Evolutionary conservation across 2,797 vertebrate genomes (phyloP).

Genomic region (Sebastes nivosus): DNA sequence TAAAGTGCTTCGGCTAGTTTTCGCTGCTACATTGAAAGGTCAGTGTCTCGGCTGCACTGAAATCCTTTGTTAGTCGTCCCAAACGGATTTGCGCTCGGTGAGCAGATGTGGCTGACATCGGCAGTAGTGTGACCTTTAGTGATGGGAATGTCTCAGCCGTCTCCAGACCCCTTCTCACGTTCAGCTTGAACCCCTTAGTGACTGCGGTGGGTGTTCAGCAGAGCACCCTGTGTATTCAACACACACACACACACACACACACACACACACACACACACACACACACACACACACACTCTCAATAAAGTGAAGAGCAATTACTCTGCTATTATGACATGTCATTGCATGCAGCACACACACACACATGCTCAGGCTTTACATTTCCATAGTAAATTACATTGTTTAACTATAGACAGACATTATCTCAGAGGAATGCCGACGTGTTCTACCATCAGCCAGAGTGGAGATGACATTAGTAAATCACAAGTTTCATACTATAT

Average conservation of each 20-base stretch:
- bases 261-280: not conserved
- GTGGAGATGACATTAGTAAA: not conserved
- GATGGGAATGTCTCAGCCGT: conserved; percentile 71
- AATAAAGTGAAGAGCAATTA: conserved; percentile 17
- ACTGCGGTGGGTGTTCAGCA: conserved; percentile 39
- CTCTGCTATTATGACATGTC: conserved; percentile 45
- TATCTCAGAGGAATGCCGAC: conserved; percentile 41
- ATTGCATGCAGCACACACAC: conserved; percentile 29
- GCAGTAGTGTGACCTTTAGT: conserved; percentile 80
- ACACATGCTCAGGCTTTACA: conserved; percentile 23
- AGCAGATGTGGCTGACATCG: conserved; percentile 79
- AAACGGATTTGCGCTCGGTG: conserved; percentile 70
- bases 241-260: not conserved
- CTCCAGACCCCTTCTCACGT: conserved; percentile 55
- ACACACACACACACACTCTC: not conserved
- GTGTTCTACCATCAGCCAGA: conserved; percentile 5
- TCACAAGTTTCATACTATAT: not conserved
- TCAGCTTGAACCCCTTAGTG: conserved; percentile 57
- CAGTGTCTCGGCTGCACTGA: conserved; percentile 72
- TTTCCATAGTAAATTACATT: conserved; percentile 35
- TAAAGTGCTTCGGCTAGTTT: conserved; percentile 72
- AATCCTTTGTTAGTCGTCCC: conserved; percentile 80
- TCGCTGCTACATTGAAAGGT: conserved; percentile 74
- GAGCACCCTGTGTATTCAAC: conserved; percentile 30
- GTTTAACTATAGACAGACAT: conserved; percentile 35